Base-by-base conservation (phyloP, 2,888 invertebrate species). In the Drosophila lacicola region DNA sequence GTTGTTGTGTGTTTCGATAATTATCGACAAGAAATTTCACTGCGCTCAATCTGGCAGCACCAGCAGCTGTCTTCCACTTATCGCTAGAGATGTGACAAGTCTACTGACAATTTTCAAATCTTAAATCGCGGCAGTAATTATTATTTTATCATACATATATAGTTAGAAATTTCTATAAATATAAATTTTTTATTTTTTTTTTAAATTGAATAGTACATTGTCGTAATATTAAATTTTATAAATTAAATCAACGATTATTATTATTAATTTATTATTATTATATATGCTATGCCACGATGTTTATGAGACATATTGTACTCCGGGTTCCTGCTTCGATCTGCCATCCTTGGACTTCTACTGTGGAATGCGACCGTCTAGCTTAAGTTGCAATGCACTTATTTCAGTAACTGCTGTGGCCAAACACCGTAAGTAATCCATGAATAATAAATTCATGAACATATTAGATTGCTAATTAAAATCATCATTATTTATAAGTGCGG, bases 281-380 rank as follows among this genome's bases (percentile, higher is more conserved):
- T n/a, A n/a, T n/a, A n/a, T n/a, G 98, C 98, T 82, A 95, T 92
- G 14, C 98, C 98, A 70, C 98, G 94, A 78, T 94, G 94, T 78
- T 94, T 93, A 91, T 97, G 96, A 82, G 94, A 94, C 97, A 98
- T 98, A 82, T 96, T 96, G 91, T 98, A 98, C 90, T 95, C 95
- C 0, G 94, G 21, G 2, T 4, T 47, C 13, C 6, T 39, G 1
- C 21, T 25, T 19, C 5, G 50, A 17, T 37, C 13, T 37, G 34
- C 4, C 70, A 69, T 69, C 4, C 8, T 36, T n/a, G 2, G 9
- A 49, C 4, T 37, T 34, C 4, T 25, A 25, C 8, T 0, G 11
- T 11, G 9, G 19, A 25, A 19, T 10, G 10, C n/a, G 10, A 41
- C 53, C 44, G 49, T 37, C 4, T 9, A 2, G 11, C 29, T 58